These are phyloP conservation scores for Delichon dasypus DNA, from an alignment of 2,797 vertebrate genomes.

Conservation along the genomic window DNA sequence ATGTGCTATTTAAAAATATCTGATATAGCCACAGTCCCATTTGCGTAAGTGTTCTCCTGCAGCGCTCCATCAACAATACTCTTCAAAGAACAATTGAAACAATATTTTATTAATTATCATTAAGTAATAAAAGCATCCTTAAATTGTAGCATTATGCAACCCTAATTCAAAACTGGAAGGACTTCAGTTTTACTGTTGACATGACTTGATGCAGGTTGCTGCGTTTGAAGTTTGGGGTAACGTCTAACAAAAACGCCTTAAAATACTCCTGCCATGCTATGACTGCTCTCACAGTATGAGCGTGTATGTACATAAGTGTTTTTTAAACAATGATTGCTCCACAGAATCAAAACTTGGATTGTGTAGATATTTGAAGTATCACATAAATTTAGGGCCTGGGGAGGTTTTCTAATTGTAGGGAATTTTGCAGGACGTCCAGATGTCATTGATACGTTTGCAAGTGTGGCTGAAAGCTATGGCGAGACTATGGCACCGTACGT, in stretches of 20 bases:
- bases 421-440: background rate
- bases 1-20: background rate
- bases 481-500: background rate
- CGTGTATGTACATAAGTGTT: rapidly evolving
- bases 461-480: background rate
- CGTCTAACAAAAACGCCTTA: background rate
- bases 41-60: background rate
- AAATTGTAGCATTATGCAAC: background rate
- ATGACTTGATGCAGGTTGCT: background rate
- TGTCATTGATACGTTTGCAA: background rate
- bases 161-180: background rate
- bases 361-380: background rate
- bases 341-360: background rate
- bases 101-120: background rate
- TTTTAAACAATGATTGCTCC: background rate
- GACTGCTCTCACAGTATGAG: background rate
- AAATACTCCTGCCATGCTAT: background rate
- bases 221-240: background rate
- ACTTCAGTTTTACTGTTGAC: background rate
- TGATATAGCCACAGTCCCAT: background rate
- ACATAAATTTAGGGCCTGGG: background rate
- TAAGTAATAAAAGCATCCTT: background rate
- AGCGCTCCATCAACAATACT: background rate
- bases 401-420: background rate
- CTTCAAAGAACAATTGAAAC: background rate